A percentile compares a stretch with the other conserved stretches of the same genome.
Evolutionary conservation across 64 coral and sea anemone genomes (phyloP).

Genomic region (Anthopleura sola): DNA sequence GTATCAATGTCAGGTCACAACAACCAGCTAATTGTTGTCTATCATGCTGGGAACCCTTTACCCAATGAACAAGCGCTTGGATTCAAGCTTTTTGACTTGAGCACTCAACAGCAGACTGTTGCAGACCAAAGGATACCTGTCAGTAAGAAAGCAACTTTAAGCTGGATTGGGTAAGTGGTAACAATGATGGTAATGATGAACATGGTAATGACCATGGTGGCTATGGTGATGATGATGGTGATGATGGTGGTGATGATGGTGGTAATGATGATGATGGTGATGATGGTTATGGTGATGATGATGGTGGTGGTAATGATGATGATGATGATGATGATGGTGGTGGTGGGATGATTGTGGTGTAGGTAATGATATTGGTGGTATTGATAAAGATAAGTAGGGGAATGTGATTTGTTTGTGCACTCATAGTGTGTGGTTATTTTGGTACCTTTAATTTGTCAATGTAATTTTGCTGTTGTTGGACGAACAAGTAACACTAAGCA

Average conservation of each 20-base stretch:
- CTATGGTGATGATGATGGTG: constrained; percentile 1
- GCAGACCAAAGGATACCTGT: constrained; percentile 68
- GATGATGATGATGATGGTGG: not conserved
- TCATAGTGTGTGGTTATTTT: too few relatives aligned
- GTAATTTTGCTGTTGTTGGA: too few relatives aligned
- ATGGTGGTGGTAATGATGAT: not conserved
- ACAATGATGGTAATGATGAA: not conserved
- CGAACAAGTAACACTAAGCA: too few relatives aligned
- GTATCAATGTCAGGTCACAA: constrained; percentile 80
- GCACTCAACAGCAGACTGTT: constrained; percentile 47
- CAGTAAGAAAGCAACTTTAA: constrained; percentile 76
- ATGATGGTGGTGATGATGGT: not conserved
- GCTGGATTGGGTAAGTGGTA: constrained; percentile 85
- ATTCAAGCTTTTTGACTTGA: constrained; percentile 76
- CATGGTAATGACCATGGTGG: not conserved
- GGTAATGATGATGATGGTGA: not conserved
- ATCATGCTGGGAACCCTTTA: constrained; percentile 73
- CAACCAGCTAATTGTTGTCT: constrained; percentile 64
- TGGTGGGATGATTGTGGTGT: not conserved
- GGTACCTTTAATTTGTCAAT: too few relatives aligned
- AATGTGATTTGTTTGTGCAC: not conserved
- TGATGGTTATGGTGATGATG: not conserved
- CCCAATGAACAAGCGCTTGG: constrained; percentile 86
- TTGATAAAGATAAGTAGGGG: too few relatives aligned
- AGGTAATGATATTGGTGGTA: not conserved